phyloP scores from a whole-genome alignment of 2,797 vertebrate species.

The Acanthornis magna region DNA sequence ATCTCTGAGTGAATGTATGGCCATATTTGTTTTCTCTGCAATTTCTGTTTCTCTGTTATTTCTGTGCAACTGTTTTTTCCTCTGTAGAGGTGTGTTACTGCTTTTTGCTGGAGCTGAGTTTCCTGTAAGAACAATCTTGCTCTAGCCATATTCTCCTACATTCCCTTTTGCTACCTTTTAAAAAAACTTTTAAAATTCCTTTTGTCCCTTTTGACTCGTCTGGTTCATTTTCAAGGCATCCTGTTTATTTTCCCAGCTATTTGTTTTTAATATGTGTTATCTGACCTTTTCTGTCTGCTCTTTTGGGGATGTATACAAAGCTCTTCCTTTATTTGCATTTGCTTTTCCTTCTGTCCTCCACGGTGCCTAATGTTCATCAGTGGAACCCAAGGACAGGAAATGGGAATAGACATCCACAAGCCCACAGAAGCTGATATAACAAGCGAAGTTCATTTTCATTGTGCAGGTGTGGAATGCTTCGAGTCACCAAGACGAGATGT shows the following conservation, averaged over 20 bases:
- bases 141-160: not conserved
- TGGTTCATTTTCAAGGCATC: not conserved
- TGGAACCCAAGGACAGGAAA: not conserved
- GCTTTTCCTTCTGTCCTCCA: not conserved
- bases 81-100: not conserved
- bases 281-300: not conserved
- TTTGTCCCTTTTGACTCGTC: not conserved
- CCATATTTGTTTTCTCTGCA: not conserved
- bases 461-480: not conserved
- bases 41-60: too few relatives aligned
- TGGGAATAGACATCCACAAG: not conserved
- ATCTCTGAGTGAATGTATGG: constrained; percentile 1
- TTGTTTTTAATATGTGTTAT: not conserved
- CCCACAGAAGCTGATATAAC: not conserved
- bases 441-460: not conserved
- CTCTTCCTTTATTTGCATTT: constrained; percentile 46
- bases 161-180: not conserved
- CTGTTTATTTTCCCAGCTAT: constrained; percentile 45
- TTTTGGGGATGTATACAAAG: constrained; percentile 27
- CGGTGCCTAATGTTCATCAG: not conserved
- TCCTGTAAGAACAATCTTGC: not conserved
- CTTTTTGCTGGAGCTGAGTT: not conserved
- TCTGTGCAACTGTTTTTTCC: not conserved
- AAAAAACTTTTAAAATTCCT: not conserved
- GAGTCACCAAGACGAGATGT: not conserved